Conservation (phyloP, 2,797 vertebrate genomes). For the Propithecus deckenii region DNA sequence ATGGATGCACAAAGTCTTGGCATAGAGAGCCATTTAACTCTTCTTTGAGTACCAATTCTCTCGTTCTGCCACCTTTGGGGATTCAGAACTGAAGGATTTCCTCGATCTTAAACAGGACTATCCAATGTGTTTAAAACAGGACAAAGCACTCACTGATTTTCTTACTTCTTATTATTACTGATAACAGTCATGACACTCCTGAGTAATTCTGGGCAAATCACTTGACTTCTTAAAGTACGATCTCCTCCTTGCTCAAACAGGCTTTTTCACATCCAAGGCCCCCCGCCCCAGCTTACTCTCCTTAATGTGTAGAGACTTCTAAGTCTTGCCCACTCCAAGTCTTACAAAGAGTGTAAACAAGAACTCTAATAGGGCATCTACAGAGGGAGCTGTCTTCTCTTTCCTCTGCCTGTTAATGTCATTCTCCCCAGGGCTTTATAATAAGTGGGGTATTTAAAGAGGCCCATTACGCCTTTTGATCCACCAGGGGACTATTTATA, state of each 20-base stretch:
- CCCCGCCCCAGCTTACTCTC: background rate
- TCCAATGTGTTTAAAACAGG: background rate
- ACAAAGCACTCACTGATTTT: background rate
- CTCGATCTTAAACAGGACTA: background rate
- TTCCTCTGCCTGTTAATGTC: background rate
- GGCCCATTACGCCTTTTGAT: background rate
- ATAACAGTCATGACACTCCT: background rate
- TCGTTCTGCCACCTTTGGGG: background rate
- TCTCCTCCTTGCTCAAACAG: background rate
- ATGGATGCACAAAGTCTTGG: accelerated
- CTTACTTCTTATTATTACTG: background rate
- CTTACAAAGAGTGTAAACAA: background rate
- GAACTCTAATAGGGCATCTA: background rate
- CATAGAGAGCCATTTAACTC: background rate
- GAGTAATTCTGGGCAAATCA: background rate
- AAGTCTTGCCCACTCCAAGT: background rate
- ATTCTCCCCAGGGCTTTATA: background rate
- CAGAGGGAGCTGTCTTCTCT: background rate
- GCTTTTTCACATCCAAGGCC: background rate
- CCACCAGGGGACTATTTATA: conserved; percentile 22
- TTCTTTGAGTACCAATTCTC: background rate
- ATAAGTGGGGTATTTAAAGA: conserved; percentile 44
- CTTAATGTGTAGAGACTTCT: accelerated
- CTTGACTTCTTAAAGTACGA: background rate
- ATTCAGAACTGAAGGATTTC: background rate